phyloP scores from a whole-genome alignment of 1,140 invertebrate species.

The Amyelois transitella region DNA sequence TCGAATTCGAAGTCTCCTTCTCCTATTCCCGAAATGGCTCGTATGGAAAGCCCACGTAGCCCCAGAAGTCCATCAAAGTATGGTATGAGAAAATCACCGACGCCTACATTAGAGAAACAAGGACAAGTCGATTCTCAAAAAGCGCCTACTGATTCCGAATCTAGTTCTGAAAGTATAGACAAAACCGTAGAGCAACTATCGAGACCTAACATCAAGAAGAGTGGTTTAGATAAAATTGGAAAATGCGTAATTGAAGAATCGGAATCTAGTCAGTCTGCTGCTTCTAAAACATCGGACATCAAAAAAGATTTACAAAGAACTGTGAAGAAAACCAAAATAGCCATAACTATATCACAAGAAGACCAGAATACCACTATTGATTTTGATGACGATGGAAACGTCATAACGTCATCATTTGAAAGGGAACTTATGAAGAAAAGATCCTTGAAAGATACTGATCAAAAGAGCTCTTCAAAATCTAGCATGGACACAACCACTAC shows the following conservation, averaged over 20 bases:
- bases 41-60: slow-evolving; percentile 61
- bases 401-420: slow-evolving; percentile 64
- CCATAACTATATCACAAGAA: slow-evolving; percentile 72
- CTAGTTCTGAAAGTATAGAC: slow-evolving; percentile 70
- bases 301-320: slow-evolving; percentile 45
- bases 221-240: slow-evolving; percentile 61
- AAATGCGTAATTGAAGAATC: slow-evolving; percentile 69
- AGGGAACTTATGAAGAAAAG: slow-evolving; percentile 59
- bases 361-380: slow-evolving; percentile 72
- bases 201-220: slow-evolving; percentile 49
- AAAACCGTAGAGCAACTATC: slow-evolving; percentile 67
- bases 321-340: slow-evolving; percentile 69
- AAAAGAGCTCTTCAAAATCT: slow-evolving; percentile 70
- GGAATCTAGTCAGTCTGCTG: slow-evolving; percentile 68
- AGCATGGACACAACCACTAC: slow-evolving; percentile 68
- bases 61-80: slow-evolving; percentile 63
- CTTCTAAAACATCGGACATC: slow-evolving; percentile 55
- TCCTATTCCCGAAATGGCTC: slow-evolving; percentile 51
- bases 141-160: slow-evolving; percentile 71
- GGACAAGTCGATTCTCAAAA: slow-evolving; percentile 75
- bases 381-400: slow-evolving; percentile 69
- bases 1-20: slow-evolving; percentile 68
- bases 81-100: slow-evolving; percentile 72
- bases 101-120: slow-evolving; percentile 77
- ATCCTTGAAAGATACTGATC: slow-evolving; percentile 60